Base-by-base conservation (phyloP, 2,113 vertebrate species). In the Albula glossodonta region DNA sequence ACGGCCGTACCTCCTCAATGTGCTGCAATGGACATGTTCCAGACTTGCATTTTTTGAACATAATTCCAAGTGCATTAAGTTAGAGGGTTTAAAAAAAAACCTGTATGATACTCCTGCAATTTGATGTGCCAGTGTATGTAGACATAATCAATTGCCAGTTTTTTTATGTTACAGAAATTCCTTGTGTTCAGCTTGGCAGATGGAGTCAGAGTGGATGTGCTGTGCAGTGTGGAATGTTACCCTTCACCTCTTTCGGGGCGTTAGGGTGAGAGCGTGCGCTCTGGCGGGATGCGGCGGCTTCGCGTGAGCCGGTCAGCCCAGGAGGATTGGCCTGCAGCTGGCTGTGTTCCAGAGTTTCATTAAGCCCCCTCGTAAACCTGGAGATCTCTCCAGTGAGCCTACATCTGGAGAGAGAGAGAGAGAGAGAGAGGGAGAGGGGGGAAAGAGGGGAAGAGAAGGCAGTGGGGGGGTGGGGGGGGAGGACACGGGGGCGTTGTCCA, bases 321-420 rank as follows among this genome's bases (percentile, higher is more conserved):
- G 31, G 91, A 94, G 93, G 86, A 91, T 87, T 92, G 87, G 86
- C 89, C 90, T 90, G 90, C 92, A 91, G 78, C 89, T 95, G 95
- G 95, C 92, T 82, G 57, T 12, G 48, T 0, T 92, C 96, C 95
- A 96, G 85, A 84, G 93, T 95, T 95, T 96, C 95, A 95, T 96
- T 96, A 96, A 95, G 94, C 87, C 92, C 74, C 92, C 93, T 95
- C 94, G 93, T 95, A 96, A 96, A 96, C 91, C 90, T 90, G 90
- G 93, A 90, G 88, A 91, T 88, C 87, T 78, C 92, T 92, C 93
- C 92, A 91, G 88, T 52, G 81, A 93, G 92, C 91, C 93, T 91
- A 89, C 95, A 96, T 96, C 95, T 96, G 95, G 94, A 87, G 91
- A 63, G 91, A 91, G 92, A 94, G 95, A 8, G 63, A 49, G 48